Percentiles rank a stretch among this genome's conserved stretches.
Evolutionary conservation across 2,888 invertebrate species (phyloP).

Genomic region (Epirrhoe tristata): DNA sequence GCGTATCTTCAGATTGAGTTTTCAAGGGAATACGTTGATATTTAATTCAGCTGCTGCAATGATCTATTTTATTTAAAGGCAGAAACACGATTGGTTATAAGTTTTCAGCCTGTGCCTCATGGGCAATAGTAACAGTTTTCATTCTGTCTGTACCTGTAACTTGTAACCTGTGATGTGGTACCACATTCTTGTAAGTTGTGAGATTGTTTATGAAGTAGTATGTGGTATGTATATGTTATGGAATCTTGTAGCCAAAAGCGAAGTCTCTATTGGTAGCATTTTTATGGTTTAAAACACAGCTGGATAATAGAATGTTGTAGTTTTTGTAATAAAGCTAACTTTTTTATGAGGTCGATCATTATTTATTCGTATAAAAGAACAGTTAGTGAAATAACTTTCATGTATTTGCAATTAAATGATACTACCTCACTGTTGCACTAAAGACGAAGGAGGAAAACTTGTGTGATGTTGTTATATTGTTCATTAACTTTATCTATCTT

Average conservation of each 20-base stretch:
- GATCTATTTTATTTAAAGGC: background rate
- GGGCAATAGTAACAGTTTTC: background rate
- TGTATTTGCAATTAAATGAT: background rate
- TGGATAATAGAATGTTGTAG: slow-evolving; percentile 14
- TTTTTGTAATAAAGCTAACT: slow-evolving; percentile 10
- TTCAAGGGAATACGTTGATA: no score
- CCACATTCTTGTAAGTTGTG: slow-evolving; percentile 12
- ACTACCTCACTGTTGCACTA: no score
- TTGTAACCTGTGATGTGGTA: slow-evolving; percentile 5
- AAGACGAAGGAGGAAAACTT: no score
- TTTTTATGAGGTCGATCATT: slow-evolving; percentile 1
- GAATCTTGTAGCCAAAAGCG: slow-evolving; percentile 27
- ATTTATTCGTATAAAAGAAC: background rate
- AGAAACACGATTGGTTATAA: background rate
- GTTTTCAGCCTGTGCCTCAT: no score
- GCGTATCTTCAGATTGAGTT: no score
- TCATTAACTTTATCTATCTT: no score
- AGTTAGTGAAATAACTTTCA: background rate
- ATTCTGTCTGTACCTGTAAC: background rate
- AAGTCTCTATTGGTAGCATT: slow-evolving; percentile 7
- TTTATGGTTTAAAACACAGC: slow-evolving; percentile 22
- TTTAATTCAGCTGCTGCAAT: no score
- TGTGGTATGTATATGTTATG: no score
- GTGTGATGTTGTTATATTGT: no score
- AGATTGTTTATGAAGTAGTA: slow-evolving; percentile 19